Conservation (phyloP, 2,888 invertebrate genomes). For the Amaurobius ferox region DNA sequence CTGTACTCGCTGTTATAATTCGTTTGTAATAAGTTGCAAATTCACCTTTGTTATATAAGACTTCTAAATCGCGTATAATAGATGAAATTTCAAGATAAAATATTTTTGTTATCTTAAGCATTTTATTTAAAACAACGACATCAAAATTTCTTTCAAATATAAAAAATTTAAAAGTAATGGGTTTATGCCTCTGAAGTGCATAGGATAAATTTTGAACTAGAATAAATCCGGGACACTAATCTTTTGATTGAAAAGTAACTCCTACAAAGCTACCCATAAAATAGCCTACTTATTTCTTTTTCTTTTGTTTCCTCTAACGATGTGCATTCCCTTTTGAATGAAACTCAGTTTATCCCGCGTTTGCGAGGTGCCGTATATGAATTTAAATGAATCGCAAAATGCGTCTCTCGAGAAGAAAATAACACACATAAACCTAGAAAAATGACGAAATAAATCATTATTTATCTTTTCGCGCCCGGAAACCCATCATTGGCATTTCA, state of each 20-base stretch:
- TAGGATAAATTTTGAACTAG: too few species aligned
- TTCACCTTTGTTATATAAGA: too few species aligned
- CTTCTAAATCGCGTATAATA: too few species aligned
- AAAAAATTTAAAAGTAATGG: too few species aligned
- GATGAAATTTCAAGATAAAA: too few species aligned
- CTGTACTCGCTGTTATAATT: too few species aligned
- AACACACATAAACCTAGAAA: constrained; percentile 9
- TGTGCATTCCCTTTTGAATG: neutral
- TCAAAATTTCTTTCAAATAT: too few species aligned
- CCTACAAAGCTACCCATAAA: neutral
- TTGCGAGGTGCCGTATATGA: constrained; percentile 2
- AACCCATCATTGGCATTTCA: constrained; percentile 65
- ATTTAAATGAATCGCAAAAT: constrained; percentile 49
- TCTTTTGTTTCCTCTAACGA: neutral
- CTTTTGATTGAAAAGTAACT: neutral
- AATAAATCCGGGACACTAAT: neutral
- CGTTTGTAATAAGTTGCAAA: too few species aligned
- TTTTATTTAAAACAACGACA: too few species aligned
- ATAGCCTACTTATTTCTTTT: neutral
- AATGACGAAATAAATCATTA: constrained; percentile 53
- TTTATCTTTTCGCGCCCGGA: constrained; percentile 44
- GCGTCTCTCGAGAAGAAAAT: constrained; percentile 15
- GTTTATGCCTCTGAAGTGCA: too few species aligned
- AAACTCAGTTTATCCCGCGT: neutral
- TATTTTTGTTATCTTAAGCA: too few species aligned